Conservation (phyloP, 2,797 vertebrate species). For the Epinephelus awoara region DNA sequence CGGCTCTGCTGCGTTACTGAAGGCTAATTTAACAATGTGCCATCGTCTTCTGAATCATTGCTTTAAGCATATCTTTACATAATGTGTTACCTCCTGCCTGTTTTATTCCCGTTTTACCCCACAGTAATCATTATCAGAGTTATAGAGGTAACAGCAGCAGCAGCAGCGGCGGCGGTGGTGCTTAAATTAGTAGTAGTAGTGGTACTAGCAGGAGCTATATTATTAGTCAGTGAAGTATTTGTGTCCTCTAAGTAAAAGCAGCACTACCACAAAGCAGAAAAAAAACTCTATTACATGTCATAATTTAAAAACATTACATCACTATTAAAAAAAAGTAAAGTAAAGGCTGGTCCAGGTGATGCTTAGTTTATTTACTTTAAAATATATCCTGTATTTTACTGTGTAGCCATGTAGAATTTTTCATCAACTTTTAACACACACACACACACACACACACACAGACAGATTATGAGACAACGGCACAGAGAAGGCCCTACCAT, state of each 20-base stretch:
- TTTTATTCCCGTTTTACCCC: slow-evolving; percentile 1
- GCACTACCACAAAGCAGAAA: neutral
- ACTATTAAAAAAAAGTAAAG: no score
- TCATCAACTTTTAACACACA: neutral
- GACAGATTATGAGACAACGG: no score
- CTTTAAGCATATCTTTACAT: slow-evolving; percentile 45
- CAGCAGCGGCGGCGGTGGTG: neutral
- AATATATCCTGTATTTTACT: neutral
- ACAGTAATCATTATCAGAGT: slow-evolving; percentile 32
- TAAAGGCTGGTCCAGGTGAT: neutral
- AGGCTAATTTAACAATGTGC: slow-evolving; percentile 25
- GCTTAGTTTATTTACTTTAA: neutral
- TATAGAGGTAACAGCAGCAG: slow-evolving; percentile 5
- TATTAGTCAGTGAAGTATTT: neutral
- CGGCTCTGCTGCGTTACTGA: slow-evolving; percentile 5
- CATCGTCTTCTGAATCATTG: neutral
- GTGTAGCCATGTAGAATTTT: neutral
- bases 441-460: no score
- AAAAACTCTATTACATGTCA: neutral
- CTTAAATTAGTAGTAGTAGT: slow-evolving; percentile 18
- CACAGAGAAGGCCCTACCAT: no score
- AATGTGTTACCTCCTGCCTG: slow-evolving; percentile 36
- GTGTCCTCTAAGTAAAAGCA: neutral
- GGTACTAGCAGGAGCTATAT: slow-evolving; percentile 2
- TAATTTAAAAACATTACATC: neutral